These are phyloP conservation scores for Camponotus pennsylvanicus DNA, from an alignment of 1,140 invertebrate species.

Conservation along the genomic window DNA sequence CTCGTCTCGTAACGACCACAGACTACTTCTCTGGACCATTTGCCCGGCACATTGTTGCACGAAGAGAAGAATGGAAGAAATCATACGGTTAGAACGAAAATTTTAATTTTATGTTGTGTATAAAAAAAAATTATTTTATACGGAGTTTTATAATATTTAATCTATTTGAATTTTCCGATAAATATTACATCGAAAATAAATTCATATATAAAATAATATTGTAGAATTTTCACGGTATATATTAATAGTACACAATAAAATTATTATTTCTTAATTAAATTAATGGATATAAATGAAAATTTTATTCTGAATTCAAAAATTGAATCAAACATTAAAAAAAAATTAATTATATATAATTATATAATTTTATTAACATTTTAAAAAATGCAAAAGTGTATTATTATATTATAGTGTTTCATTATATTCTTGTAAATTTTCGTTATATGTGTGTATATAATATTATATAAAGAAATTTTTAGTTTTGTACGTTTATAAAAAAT, in stretches of 20 bases:
- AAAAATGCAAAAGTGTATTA: not conserved
- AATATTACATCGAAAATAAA: not conserved
- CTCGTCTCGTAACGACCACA: conserved; percentile 1
- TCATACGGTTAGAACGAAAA: not conserved
- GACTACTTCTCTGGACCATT: not conserved
- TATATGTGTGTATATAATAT: too few relatives aligned
- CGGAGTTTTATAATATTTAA: conserved; percentile 8
- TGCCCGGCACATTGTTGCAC: conserved; percentile 41
- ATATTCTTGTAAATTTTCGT: not conserved
- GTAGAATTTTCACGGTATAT: not conserved
- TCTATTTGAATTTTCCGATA: not conserved
- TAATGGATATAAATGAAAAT: not conserved
- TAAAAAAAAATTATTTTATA: not conserved
- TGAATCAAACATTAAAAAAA: not conserved
- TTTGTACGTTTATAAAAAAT: not conserved
- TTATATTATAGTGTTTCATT: too few relatives aligned
- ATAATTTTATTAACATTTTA: not conserved
- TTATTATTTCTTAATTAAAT: not conserved
- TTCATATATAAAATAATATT: not conserved
- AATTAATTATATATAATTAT: not conserved
- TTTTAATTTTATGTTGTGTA: not conserved
- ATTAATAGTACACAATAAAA: not conserved
- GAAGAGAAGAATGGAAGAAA: conserved; percentile 48
- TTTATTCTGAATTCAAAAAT: too few relatives aligned
- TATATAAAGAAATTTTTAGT: too few relatives aligned